These are phyloP conservation scores for Hassar affinis DNA, from an alignment of 2,113 vertebrate genomes.

Conservation along the genomic window DNA sequence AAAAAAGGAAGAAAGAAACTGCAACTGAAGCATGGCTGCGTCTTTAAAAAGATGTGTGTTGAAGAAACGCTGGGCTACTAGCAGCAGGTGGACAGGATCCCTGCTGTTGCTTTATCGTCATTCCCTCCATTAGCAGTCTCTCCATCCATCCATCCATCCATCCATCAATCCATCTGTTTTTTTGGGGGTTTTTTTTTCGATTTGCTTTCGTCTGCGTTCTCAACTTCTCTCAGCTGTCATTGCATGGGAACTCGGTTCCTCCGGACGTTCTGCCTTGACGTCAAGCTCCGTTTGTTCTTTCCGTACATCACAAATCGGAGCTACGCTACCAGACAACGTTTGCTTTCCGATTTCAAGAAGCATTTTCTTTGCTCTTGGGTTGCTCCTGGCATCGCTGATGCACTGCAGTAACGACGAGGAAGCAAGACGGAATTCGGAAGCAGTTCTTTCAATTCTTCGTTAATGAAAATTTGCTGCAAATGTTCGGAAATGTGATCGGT, in stretches of 20 bases:
- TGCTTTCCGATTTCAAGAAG: neutral
- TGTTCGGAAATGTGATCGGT: neutral
- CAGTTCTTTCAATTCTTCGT: neutral
- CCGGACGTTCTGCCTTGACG: neutral
- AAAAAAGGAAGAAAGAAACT: neutral
- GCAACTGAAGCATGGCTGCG: neutral
- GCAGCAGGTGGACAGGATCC: constrained; percentile 16
- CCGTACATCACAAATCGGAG: neutral
- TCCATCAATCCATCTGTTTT: neutral
- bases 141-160: neutral
- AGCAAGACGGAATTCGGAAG: too few relatives aligned
- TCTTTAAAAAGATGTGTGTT: neutral
- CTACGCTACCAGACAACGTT: neutral
- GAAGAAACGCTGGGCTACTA: neutral
- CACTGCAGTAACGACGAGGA: constrained; percentile 24
- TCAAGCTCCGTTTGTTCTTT: neutral
- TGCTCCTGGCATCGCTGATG: neutral
- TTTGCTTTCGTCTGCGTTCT: neutral
- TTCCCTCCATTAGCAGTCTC: neutral
- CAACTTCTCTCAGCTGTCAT: neutral
- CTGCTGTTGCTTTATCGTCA: neutral
- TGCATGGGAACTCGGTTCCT: neutral
- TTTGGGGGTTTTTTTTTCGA: neutral
- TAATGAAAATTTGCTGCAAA: neutral
- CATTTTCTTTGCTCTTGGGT: neutral